phyloP scores from a whole-genome alignment of 2,797 vertebrate genomes.

The Argyrosomus regius region DNA sequence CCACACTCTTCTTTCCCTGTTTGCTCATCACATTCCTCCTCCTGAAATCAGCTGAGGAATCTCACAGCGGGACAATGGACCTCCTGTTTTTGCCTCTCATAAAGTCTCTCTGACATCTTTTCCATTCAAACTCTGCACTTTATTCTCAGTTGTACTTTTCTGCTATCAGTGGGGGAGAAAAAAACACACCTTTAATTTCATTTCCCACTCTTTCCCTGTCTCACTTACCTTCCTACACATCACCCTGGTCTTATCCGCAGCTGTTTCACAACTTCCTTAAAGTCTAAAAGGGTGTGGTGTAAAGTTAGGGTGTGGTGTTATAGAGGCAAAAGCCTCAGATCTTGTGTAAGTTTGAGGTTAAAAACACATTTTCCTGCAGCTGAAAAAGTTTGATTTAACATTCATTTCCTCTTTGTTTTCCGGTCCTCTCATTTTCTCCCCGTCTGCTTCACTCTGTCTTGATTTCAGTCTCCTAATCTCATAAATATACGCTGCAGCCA shows the following conservation, averaged over 20 bases:
- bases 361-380: background rate
- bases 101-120: background rate
- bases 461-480: constrained; percentile 36
- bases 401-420: constrained; percentile 12
- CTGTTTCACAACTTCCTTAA: constrained; percentile 48
- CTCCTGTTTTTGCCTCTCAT: constrained; percentile 9
- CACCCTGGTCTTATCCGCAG: background rate
- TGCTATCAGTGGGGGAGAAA: background rate
- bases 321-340: background rate
- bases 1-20: background rate
- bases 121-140: background rate
- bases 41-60: constrained; percentile 40
- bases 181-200: background rate
- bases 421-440: background rate
- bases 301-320: constrained; percentile 3
- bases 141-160: background rate
- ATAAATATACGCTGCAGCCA: constrained; percentile 3
- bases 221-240: constrained; percentile 4
- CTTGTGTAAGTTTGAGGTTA: background rate
- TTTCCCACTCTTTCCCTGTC: background rate
- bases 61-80: constrained; percentile 25
- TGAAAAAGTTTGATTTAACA: background rate
- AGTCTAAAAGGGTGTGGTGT: background rate
- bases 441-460: constrained; percentile 6
- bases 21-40: constrained; percentile 62